Evolutionary conservation across 2,888 invertebrate genomes (phyloP).

Genomic region (Tachina lurida): DNA sequence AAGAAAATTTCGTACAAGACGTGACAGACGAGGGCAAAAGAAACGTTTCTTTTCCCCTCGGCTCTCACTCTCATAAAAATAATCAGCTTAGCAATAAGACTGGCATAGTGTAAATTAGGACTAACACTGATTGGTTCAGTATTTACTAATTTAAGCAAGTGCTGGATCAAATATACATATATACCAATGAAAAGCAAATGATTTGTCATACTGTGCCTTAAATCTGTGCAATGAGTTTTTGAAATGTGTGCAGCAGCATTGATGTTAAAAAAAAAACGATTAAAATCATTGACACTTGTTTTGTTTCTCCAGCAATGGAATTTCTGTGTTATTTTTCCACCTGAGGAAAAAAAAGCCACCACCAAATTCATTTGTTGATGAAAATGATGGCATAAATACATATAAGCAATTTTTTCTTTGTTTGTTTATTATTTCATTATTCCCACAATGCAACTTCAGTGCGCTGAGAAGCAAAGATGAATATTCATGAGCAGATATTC

Average conservation of each 20-base stretch:
- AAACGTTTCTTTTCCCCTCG: too few relatives aligned
- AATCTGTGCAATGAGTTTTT: not conserved
- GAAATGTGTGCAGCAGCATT: not conserved
- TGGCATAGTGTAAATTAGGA: too few relatives aligned
- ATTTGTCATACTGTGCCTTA: too few relatives aligned
- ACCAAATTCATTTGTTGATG: conserved; percentile 31
- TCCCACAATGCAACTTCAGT: conserved; percentile 21
- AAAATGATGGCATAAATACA: conserved; percentile 36
- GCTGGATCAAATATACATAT: too few relatives aligned
- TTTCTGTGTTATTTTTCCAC: not conserved
- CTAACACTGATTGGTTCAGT: too few relatives aligned
- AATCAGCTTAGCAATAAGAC: too few relatives aligned
- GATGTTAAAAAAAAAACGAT: not conserved
- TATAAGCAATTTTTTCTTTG: conserved; percentile 18
- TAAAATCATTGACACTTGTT: conserved; percentile 18
- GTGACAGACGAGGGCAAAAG: too few relatives aligned
- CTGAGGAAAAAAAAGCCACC: not conserved
- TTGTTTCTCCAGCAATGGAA: not conserved
- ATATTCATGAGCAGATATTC: conserved; percentile 22
- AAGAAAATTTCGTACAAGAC: too few relatives aligned
- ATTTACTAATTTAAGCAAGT: too few relatives aligned
- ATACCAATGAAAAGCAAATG: too few relatives aligned
- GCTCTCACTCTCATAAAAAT: too few relatives aligned
- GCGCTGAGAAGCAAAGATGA: conserved; percentile 17
- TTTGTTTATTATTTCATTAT: conserved; percentile 29